phyloP scores from a whole-genome alignment of 1,140 invertebrate species.

The Drosophila arawakana region DNA sequence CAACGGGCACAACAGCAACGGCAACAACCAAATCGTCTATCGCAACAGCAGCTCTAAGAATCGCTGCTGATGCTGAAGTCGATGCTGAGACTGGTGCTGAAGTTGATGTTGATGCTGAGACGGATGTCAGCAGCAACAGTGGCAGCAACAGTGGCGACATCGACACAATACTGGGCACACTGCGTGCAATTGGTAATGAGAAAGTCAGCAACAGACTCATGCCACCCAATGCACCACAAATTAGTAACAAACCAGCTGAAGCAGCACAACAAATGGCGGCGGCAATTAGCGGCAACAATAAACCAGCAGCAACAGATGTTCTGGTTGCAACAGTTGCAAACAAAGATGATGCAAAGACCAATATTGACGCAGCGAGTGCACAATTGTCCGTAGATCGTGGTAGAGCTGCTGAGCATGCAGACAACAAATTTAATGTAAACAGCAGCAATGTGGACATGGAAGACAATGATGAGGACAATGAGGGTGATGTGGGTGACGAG shows the following conservation, averaged over 20 bases:
- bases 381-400: conserved; percentile 38
- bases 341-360: conserved; percentile 47
- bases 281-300: conserved; percentile 61
- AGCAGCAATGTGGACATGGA: conserved; percentile 28
- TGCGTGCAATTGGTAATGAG: conserved; percentile 60
- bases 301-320: conserved; percentile 44
- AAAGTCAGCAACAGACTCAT: conserved; percentile 46
- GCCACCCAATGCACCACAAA: conserved; percentile 75
- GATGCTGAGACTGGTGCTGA: conserved; percentile 18
- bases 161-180: conserved; percentile 49
- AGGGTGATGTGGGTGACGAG: conserved; percentile 29
- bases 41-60: not conserved
- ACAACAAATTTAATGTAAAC: conserved; percentile 17
- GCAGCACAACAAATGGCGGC: conserved; percentile 56
- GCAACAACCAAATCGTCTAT: conserved; percentile 10
- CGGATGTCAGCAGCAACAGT: conserved; percentile 26
- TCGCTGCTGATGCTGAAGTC: conserved; percentile 1
- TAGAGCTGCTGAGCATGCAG: conserved; percentile 15
- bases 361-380: conserved; percentile 18
- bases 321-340: conserved; percentile 27
- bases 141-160: conserved; percentile 36
- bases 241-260: conserved; percentile 73
- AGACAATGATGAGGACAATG: conserved; percentile 38
- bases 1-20: conserved; percentile 15
- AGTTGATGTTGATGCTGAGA: conserved; percentile 25